Conservation (phyloP, 1,140 invertebrate species). For the Heliconius congener region DNA sequence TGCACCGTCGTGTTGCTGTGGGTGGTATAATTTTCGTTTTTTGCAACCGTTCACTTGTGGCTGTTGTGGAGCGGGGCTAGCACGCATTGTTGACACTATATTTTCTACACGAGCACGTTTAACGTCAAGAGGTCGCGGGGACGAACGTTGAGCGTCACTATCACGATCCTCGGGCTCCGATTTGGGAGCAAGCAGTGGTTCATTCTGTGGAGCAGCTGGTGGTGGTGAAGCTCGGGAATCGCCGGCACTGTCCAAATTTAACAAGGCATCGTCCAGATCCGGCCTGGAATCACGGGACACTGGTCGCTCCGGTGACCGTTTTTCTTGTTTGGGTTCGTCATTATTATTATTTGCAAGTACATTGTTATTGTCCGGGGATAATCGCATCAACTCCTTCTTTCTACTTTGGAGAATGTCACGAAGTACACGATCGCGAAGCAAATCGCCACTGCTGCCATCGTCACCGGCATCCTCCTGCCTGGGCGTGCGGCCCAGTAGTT, state of each 20-base stretch:
- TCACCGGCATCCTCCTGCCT: constrained; percentile 85
- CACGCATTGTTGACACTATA: constrained; percentile 95
- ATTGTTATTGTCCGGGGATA: constrained; percentile 83
- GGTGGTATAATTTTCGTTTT: constrained; percentile 98
- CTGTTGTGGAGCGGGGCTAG: constrained; percentile 88
- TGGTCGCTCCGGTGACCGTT: constrained; percentile 84
- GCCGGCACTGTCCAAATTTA: constrained; percentile 84
- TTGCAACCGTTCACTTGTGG: constrained; percentile 94
- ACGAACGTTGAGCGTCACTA: constrained; percentile 82
- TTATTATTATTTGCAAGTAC: constrained; percentile 83
- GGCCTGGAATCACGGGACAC: constrained; percentile 81
- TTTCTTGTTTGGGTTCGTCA: constrained; percentile 83
- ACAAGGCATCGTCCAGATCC: constrained; percentile 82
- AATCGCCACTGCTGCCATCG: constrained; percentile 82
- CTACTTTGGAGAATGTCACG: constrained; percentile 91
- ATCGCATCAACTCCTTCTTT: constrained; percentile 88
- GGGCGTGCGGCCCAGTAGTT: constrained; percentile 89
- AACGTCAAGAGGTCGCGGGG: constrained; percentile 85
- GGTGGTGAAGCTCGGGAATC: constrained; percentile 87
- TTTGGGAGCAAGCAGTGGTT: constrained; percentile 83
- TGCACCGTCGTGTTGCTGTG: constrained; percentile 93
- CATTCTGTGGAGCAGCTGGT: constrained; percentile 84
- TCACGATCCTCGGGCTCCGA: constrained; percentile 85
- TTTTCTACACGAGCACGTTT: constrained; percentile 97
- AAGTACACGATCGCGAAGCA: constrained; percentile 88